Percentiles rank a stretch among this genome's conserved stretches.
Evolutionary conservation across 2,888 invertebrate species (phyloP).

Genomic region (Chymomyza caudatula): DNA sequence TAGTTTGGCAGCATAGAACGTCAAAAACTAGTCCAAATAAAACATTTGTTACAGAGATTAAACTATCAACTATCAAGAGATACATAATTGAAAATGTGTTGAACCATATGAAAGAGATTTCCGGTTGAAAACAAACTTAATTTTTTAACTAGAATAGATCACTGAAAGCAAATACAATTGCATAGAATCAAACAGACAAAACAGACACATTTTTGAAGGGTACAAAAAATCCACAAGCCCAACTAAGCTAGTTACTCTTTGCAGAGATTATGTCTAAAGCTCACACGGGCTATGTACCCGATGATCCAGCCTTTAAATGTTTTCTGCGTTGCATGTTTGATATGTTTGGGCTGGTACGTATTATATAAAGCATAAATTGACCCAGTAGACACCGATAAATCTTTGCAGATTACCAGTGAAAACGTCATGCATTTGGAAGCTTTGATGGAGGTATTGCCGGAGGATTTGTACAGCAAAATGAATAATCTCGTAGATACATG

Average conservation of each 20-base stretch:
- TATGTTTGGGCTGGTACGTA: slow-evolving; percentile 72
- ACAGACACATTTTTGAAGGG: neutral
- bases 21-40: too few relatives aligned
- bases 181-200: too few relatives aligned
- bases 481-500: slow-evolving; percentile 54
- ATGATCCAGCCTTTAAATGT: slow-evolving; percentile 67
- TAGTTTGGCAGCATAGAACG: too few relatives aligned
- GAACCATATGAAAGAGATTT: too few relatives aligned
- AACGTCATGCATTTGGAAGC: slow-evolving; percentile 69
- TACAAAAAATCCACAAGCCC: neutral
- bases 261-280: slow-evolving; percentile 48
- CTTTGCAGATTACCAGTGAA: slow-evolving; percentile 65
- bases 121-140: too few relatives aligned
- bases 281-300: slow-evolving; percentile 50
- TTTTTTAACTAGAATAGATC: too few relatives aligned
- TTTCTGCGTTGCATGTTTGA: slow-evolving; percentile 75
- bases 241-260: neutral
- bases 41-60: too few relatives aligned
- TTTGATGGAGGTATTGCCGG: slow-evolving; percentile 69
- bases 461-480: slow-evolving; percentile 59
- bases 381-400: neutral
- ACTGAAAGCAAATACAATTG: too few relatives aligned
- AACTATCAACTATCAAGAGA: too few relatives aligned
- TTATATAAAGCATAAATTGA: neutral
- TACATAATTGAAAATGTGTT: too few relatives aligned